Evolutionary conservation across 2,797 vertebrate genomes (phyloP).

Genomic region (Tenualosa thibaudeaui): DNA sequence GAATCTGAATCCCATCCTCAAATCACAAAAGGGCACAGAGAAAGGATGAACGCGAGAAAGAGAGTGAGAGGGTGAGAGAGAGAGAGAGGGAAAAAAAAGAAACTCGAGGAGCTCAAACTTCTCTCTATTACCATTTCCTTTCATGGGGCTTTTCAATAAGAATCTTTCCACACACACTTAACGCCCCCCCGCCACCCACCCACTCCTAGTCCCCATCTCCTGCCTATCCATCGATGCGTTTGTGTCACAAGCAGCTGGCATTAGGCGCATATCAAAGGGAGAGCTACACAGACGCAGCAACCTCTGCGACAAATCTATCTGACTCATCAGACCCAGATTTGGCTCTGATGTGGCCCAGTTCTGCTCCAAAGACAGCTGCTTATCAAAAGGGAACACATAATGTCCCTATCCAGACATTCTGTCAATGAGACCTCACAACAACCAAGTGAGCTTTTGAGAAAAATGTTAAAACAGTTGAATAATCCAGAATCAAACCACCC

Average conservation of each 20-base stretch:
- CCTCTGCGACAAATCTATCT: background rate
- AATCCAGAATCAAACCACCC: too few species aligned
- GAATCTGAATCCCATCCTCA: slow-evolving; percentile 54
- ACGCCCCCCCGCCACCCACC: background rate
- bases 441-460: slow-evolving; percentile 20
- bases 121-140: slow-evolving; percentile 38
- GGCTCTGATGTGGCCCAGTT: background rate
- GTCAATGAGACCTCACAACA: too few species aligned
- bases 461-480: background rate
- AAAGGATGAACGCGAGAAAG: slow-evolving; percentile 15
- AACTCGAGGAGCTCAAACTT: slow-evolving; percentile 34
- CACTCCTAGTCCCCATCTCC: background rate
- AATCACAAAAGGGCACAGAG: slow-evolving; percentile 34
- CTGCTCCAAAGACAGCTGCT: background rate
- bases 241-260: slow-evolving; percentile 23
- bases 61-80: slow-evolving; percentile 21
- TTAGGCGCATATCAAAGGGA: slow-evolving; percentile 28
- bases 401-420: slow-evolving; percentile 32
- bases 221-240: background rate
- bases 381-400: slow-evolving; percentile 36
- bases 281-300: background rate
- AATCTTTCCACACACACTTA: slow-evolving; percentile 30
- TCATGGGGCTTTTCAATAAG: slow-evolving; percentile 33
- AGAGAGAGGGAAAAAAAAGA: slow-evolving; percentile 34
- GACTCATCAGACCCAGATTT: background rate